Base-by-base conservation (phyloP, 2,888 invertebrate genomes). In the Idaea biselata region DNA sequence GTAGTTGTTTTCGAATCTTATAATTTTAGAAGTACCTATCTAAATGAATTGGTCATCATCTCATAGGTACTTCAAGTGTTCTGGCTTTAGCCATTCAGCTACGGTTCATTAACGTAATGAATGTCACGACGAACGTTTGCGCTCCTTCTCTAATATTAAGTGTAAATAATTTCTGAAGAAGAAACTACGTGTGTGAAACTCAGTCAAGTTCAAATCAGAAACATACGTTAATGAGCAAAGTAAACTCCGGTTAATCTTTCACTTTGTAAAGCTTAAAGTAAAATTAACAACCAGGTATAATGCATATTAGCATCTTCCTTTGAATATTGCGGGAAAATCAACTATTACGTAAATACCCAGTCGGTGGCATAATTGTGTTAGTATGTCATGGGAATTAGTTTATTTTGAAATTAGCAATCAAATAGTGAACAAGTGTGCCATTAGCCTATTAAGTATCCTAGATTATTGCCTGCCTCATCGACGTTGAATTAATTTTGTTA, bases 221-320 rank as follows among this genome's bases (percentile, higher is more conserved):
- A 74, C 75, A 79, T 78, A 78, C 74, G 88, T 83, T 89, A 91
- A 91, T 82, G 68, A 72, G 70, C 70, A 78, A 75, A 71, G 84
- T 79, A 88, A 87, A 89, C 87, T 73, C 73, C 74, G 82, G 81
- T 87, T 90, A 89, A 89, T 91, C 84, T 86, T 88, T 88, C 87
- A 88, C 87, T 91, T 89, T 90, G 84, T 87, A 75, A 81, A 81
- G 83, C 84, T 87, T 87, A 86, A 73, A 87, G 77, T 81, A 72
- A 83, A 87, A 89, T 90, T 89, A 88, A 87, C 88, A 78, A 79
- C 77, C 81, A 77, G 70, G 73, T 77, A 87, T 87, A 89, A 14
- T 72, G 73, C 64, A 68, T 78, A 81, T 86, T 86, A 85, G 82
- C 84, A 72, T 70, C 76, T 78, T 76, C 72, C 77, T 79, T 81